phyloP scores from a whole-genome alignment of 2,888 invertebrate genomes.

The Phengaris arion region DNA sequence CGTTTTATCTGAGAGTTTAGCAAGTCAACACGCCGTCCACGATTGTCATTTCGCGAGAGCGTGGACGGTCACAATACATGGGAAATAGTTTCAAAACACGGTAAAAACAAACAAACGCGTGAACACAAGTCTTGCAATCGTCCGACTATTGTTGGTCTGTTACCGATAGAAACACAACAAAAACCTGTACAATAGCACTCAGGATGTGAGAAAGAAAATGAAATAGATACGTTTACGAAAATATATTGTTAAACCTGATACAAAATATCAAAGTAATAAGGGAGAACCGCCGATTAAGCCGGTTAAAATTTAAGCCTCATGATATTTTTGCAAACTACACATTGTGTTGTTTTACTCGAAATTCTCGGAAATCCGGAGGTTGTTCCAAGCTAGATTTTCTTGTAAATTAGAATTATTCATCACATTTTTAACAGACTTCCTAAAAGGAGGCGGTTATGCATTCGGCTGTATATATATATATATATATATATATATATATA shows the following conservation, averaged over 20 bases:
- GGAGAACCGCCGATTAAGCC: not conserved
- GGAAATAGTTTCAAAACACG: constrained; percentile 25
- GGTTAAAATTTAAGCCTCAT: not conserved
- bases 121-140: constrained; percentile 15
- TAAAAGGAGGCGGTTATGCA: no score
- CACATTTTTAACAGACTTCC: no score
- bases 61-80: constrained; percentile 20
- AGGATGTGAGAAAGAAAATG: constrained; percentile 55
- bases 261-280: not conserved
- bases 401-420: not conserved
- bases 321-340: not conserved
- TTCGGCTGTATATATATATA: no score
- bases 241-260: not conserved
- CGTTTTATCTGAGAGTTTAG: no score
- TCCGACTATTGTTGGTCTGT: constrained; percentile 47
- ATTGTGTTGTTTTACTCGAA: not conserved
- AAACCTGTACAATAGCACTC: constrained; percentile 48
- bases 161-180: constrained; percentile 46
- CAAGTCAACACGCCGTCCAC: not conserved
- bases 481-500: no score
- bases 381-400: not conserved
- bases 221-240: constrained; percentile 46
- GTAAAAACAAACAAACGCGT: constrained; percentile 9
- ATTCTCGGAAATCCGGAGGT: no score
- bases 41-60: not conserved